Conservation (phyloP, 1,140 invertebrate genomes). For the Sarcophaga peregrina region DNA sequence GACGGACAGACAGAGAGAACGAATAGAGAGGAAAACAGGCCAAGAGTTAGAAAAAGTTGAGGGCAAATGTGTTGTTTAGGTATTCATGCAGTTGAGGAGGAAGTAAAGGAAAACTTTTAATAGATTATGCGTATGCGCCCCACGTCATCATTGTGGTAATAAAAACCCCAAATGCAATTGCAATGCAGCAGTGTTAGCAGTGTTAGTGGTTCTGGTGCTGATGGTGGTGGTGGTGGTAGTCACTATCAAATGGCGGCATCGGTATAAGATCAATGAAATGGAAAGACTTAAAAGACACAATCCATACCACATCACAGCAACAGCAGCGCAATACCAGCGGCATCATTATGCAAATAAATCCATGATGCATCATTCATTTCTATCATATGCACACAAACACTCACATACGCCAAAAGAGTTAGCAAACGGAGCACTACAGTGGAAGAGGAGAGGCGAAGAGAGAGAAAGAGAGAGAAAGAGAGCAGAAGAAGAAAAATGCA, state of each 20-base stretch:
- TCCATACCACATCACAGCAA: slow-evolving; percentile 37
- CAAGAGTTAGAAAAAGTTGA: not conserved
- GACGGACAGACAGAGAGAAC: not conserved
- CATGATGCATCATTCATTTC: not conserved
- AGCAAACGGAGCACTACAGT: not conserved
- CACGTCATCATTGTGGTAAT: not conserved
- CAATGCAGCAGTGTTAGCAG: too few relatives aligned
- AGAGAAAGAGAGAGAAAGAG: not conserved
- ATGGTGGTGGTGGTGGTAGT: not conserved
- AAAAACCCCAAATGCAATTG: not conserved
- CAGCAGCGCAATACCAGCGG: not conserved
- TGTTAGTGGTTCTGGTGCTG: not conserved
- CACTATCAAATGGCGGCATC: slow-evolving; percentile 19
- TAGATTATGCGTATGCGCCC: not conserved
- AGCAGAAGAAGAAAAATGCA: slow-evolving; percentile 15
- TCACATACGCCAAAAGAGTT: not conserved
- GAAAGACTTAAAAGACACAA: slow-evolving; percentile 32
- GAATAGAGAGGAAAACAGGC: not conserved
- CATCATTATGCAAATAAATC: not conserved
- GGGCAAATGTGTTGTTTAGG: too few relatives aligned
- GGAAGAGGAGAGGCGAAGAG: not conserved
- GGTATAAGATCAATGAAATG: slow-evolving; percentile 35
- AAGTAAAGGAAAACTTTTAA: not conserved
- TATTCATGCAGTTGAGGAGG: too few relatives aligned
- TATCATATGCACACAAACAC: not conserved